These are phyloP conservation scores for Rhynchotus rufescens DNA, from an alignment of 2,797 vertebrate genomes.

Conservation along the genomic window DNA sequence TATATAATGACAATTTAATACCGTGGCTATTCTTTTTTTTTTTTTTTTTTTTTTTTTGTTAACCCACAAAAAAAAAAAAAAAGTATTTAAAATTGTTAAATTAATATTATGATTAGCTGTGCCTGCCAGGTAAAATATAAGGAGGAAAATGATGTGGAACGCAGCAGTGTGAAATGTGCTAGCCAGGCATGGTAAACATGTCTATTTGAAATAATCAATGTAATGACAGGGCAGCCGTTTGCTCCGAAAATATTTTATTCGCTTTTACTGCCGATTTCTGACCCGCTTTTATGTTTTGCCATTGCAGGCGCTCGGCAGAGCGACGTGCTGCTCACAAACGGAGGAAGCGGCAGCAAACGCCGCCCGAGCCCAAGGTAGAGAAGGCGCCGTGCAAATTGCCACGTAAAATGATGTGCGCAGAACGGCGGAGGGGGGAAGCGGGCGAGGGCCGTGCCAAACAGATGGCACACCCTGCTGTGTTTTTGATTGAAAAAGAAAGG, in stretches of 20 bases:
- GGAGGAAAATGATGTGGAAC: conserved; percentile 63
- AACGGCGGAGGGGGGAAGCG: conserved; percentile 84
- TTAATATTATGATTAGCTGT: conserved; percentile 70
- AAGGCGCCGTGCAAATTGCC: conserved; percentile 85
- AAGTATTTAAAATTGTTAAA: conserved; percentile 61
- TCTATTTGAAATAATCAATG: conserved; percentile 78
- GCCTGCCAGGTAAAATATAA: conserved; percentile 72
- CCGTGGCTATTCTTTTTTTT: conserved; percentile 52
- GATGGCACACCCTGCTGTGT: conserved; percentile 94
- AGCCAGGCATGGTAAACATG: conserved; percentile 75
- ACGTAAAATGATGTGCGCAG: conserved; percentile 86
- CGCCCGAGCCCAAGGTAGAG: conserved; percentile 81
- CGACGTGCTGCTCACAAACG: conserved; percentile 51
- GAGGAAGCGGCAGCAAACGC: conserved; percentile 69
- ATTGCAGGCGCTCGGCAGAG: conserved; percentile 53
- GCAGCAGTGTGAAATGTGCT: conserved; percentile 35
- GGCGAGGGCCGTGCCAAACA: conserved; percentile 87
- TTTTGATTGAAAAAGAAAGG: conserved; percentile 95
- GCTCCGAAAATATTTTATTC: conserved; percentile 73
- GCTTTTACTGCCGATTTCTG: conserved; percentile 14
- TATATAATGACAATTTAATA: conserved; percentile 78
- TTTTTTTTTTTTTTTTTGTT: conserved; percentile 35
- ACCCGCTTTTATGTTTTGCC: conserved; percentile 26
- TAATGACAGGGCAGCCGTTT: conserved; percentile 74
- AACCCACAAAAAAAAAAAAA: conserved; percentile 58